Conservation (phyloP, 2,888 invertebrate genomes). For the Meteorus colon region DNA sequence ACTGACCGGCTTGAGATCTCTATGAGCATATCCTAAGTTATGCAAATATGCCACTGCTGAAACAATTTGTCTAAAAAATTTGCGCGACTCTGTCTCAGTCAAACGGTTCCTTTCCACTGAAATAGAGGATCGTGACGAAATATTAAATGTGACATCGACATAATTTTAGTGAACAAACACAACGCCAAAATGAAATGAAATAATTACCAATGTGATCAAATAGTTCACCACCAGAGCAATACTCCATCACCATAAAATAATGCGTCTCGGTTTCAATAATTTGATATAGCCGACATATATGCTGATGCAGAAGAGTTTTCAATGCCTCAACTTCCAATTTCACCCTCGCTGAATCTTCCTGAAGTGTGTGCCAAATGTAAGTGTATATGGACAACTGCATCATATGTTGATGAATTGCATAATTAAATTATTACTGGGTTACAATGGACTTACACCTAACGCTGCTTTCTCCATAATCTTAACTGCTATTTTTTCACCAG, state of each 20-base stretch:
- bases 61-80: conserved; percentile 85
- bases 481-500: conserved; percentile 87
- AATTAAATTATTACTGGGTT: background rate
- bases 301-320: conserved; percentile 81
- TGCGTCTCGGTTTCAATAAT: conserved; percentile 84
- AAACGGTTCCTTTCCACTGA: conserved; percentile 82
- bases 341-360: conserved; percentile 84
- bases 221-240: conserved; percentile 87
- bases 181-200: conserved; percentile 1
- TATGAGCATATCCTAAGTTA: conserved; percentile 83
- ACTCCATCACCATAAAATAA: conserved; percentile 87
- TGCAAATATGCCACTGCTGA: conserved; percentile 87
- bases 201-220: conserved; percentile 84
- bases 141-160: no score
- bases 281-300: conserved; percentile 86
- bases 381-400: background rate
- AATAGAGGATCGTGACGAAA: conserved; percentile 40
- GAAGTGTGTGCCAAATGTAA: conserved; percentile 47
- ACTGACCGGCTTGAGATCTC: conserved; percentile 88
- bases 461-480: conserved; percentile 87
- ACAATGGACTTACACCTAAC: conserved; percentile 77
- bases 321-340: conserved; percentile 84
- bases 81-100: conserved; percentile 82
- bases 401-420: conserved; percentile 25
- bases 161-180: background rate